Conservation (phyloP, 2,797 vertebrate genomes). For the Chromobotia macracanthus region DNA sequence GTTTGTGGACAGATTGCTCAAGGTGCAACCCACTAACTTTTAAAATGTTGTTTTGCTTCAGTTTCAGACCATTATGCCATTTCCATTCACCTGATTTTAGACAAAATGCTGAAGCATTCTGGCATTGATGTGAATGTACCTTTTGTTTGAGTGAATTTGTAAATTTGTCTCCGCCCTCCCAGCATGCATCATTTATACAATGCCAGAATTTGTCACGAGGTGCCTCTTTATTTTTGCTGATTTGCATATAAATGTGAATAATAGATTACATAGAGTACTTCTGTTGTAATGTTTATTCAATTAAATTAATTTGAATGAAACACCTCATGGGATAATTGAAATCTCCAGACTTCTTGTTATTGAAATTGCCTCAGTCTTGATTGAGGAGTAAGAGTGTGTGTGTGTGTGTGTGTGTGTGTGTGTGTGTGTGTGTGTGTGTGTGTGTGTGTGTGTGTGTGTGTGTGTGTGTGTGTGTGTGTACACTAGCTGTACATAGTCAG, state of each 20-base stretch:
- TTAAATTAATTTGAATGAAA: slow-evolving; percentile 42
- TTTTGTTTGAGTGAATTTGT: slow-evolving; percentile 17
- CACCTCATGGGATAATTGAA: slow-evolving; percentile 48
- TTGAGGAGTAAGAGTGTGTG: slow-evolving; percentile 5
- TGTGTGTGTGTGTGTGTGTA: slow-evolving; percentile 20
- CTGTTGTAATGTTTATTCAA: slow-evolving; percentile 48
- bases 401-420: slow-evolving; percentile 9
- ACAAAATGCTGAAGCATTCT: slow-evolving; percentile 7
- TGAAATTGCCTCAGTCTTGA: slow-evolving; percentile 41
- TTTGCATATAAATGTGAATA: slow-evolving; percentile 51
- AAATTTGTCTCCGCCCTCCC: slow-evolving; percentile 3
- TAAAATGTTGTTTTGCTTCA: background rate
- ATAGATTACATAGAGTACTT: slow-evolving; percentile 38
- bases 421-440: background rate
- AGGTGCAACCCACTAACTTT: no score
- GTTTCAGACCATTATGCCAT: slow-evolving; percentile 1
- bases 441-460: no score
- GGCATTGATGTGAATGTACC: slow-evolving; percentile 1
- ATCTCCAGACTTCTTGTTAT: slow-evolving; percentile 43
- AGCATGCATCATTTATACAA: slow-evolving; percentile 18
- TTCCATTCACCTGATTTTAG: background rate
- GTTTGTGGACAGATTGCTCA: background rate
- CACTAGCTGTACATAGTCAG: slow-evolving; percentile 9
- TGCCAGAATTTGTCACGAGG: slow-evolving; percentile 40
- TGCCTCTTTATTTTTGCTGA: slow-evolving; percentile 45